Evolutionary conservation across 2,113 vertebrate species (phyloP).

Genomic region (Colossoma macropomum): DNA sequence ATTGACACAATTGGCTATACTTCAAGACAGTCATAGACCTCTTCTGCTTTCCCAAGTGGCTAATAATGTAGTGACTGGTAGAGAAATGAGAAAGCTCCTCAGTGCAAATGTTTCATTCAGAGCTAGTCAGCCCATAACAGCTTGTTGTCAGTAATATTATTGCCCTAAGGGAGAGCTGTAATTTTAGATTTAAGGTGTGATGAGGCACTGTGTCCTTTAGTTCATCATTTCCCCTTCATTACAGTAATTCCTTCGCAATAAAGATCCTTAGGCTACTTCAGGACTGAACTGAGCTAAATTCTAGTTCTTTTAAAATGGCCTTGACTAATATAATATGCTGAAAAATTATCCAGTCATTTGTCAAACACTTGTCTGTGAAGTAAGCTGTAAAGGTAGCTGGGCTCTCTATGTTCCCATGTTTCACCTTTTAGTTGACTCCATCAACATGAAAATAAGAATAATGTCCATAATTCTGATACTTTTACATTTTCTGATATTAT

Average conservation of each 20-base stretch:
- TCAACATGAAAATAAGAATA: too few species aligned
- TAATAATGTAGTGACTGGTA: slow-evolving; percentile 29
- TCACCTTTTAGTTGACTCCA: too few species aligned
- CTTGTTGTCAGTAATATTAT: not conserved
- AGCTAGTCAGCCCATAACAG: not conserved
- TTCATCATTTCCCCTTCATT: slow-evolving; percentile 39
- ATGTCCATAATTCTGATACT: too few species aligned
- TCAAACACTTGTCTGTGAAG: too few species aligned
- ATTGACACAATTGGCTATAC: not conserved
- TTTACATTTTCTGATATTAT: too few species aligned
- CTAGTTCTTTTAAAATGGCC: not conserved
- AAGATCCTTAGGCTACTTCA: not conserved
- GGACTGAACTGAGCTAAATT: not conserved
- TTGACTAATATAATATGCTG: too few species aligned
- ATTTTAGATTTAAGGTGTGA: not conserved
- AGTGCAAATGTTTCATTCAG: not conserved
- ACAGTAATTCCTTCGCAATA: not conserved
- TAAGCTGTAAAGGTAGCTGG: too few species aligned
- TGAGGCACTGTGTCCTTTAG: not conserved
- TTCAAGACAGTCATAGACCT: slow-evolving; percentile 7
- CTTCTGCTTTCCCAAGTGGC: slow-evolving; percentile 14
- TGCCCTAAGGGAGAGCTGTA: not conserved
- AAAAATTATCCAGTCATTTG: too few species aligned
- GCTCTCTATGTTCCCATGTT: too few species aligned
- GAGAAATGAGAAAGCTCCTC: slow-evolving; percentile 23